Evolutionary conservation across 2,113 vertebrate genomes (phyloP).

Genomic region (Scortum barcoo): DNA sequence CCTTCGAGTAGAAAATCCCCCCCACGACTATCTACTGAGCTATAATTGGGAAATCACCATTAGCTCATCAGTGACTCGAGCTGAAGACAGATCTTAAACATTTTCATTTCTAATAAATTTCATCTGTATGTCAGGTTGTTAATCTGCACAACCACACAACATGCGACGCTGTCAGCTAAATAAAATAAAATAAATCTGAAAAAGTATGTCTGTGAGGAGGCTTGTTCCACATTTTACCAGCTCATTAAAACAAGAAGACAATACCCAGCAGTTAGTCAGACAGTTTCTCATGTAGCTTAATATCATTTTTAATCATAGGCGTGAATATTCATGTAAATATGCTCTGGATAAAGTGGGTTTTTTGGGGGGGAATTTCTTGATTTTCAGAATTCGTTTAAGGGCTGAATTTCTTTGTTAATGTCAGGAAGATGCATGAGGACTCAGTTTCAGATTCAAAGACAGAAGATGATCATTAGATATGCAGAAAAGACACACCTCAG

Average conservation of each 20-base stretch:
- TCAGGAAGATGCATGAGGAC: background rate
- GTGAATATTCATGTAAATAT: too few relatives aligned
- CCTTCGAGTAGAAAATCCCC: conserved; percentile 35
- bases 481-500: too few relatives aligned
- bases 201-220: background rate
- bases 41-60: conserved; percentile 50
- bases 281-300: too few relatives aligned
- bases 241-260: too few relatives aligned
- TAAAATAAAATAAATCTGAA: background rate
- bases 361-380: too few relatives aligned
- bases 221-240: background rate
- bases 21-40: background rate
- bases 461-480: background rate
- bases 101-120: background rate
- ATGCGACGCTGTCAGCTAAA: background rate
- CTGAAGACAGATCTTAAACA: background rate
- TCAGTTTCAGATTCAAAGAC: background rate
- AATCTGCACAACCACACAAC: background rate
- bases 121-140: background rate
- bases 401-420: background rate
- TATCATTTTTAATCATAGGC: too few relatives aligned
- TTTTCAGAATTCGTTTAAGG: background rate
- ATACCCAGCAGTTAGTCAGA: too few relatives aligned
- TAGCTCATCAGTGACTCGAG: conserved; percentile 20
- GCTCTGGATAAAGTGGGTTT: too few relatives aligned